Evolutionary conservation across 2,888 invertebrate species (phyloP), one percentile per base, ranked within the genome.

Genomic region (Lasioglossum lativentre): DNA sequence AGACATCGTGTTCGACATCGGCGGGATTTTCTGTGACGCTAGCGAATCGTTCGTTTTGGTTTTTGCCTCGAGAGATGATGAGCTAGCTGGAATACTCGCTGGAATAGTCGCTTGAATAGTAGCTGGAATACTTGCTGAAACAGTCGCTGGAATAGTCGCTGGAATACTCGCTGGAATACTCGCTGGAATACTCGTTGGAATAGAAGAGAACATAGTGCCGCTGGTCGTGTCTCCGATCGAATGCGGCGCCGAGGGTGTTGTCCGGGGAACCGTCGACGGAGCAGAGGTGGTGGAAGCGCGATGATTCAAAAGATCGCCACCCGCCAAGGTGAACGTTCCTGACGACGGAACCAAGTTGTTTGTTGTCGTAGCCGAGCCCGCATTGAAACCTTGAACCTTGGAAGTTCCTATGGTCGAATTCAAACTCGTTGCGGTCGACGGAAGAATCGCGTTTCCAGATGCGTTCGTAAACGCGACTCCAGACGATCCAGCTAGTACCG

Each of bases 281-380:
- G 34, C 45, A 12, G 78, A 6, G 30, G 56, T 45, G 23, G 76
- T 30, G 16, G 74, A 27, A 59, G 75, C 14, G 8, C 38, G 40
- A 38, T 73, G 77, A 23, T n/a, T 82, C n/a, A 66, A 38, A 4
- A 78, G 14, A 30, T 4, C 42, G 14, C 68, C 52, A n/a, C 52
- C n/a, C 10, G 71, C 40, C 56, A 76, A 70, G 10, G 73, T 12
- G 45, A 85, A 81, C 30, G 73, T 63, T 38, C 16, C 76, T 0
- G 52, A 56, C 16, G 88, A 30, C 23, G 70, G 63, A 40, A 14
- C 4, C 6, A 63, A 34, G 63, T 30, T 63, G 34, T 10, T 40
- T 5, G 56, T 23, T 14, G 19, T 2, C 2, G 70, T 23, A 16
- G 66, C 16, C 16, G 68, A 0, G 12, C 30, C 2, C 0, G 80